Evolutionary conservation across 2,888 invertebrate genomes (phyloP).

Genomic region (Trissolcus brochymenae): DNA sequence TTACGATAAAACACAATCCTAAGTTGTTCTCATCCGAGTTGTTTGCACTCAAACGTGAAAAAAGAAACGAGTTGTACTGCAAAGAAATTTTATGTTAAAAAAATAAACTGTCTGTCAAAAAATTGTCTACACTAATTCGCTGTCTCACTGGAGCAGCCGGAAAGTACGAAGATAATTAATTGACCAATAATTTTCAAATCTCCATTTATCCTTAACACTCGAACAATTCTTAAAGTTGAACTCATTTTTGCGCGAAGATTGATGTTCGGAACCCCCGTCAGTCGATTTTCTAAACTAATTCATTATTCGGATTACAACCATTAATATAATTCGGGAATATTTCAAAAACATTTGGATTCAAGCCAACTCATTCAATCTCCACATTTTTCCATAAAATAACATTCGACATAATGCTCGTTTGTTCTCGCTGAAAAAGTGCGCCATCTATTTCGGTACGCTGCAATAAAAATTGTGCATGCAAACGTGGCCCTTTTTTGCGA

Average conservation of each 20-base stretch:
- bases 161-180: conserved; percentile 10
- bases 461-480: conserved; percentile 34
- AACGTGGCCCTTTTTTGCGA: conserved; percentile 12
- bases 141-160: neutral
- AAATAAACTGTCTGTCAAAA: neutral
- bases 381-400: conserved; percentile 47
- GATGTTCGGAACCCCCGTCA: neutral
- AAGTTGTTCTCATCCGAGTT: no score
- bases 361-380: conserved; percentile 45
- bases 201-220: conserved; percentile 10
- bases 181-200: conserved; percentile 1
- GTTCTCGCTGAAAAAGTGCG: conserved; percentile 12
- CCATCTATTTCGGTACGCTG: conserved; percentile 23
- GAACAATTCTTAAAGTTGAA: conserved; percentile 14
- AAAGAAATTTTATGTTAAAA: no score
- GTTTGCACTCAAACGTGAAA: no score
- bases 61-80: no score
- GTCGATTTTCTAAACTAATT: conserved; percentile 35
- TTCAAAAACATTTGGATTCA: conserved; percentile 31
- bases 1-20: no score
- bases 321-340: conserved; percentile 43
- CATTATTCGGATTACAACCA: conserved; percentile 31
- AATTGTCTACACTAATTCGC: neutral
- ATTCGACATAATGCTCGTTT: conserved; percentile 33
- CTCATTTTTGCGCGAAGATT: conserved; percentile 16